Base-by-base conservation (phyloP, 1,140 invertebrate genomes). In the Macrotrachela quadricornifera region DNA sequence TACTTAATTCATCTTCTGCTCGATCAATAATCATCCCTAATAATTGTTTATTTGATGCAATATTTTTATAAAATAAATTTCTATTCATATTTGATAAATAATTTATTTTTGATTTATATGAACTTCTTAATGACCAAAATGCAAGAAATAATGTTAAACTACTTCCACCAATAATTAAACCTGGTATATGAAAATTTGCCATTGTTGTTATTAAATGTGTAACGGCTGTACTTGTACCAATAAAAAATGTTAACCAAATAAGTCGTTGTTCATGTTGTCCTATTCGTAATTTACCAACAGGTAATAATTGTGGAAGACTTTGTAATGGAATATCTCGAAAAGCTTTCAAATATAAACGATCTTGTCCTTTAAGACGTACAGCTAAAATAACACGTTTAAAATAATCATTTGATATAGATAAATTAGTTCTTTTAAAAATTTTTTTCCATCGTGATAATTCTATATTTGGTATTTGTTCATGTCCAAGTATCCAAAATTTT, bases 1-100 rank as follows among this genome's bases (percentile, higher is more conserved):
- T 69, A 30, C 66, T 64, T 39, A 58, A 62, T 46, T 69, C 67
- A 50, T 69, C 67, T 49, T 66, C 60, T 10, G 67, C 65, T 48
- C 65, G 48, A 49, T 67, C 64, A 10, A 69, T 63, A 40, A 69
- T 41, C 46, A 66, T 37, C 10, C 64, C 59, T 44, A 69, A 50
- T 41, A 67, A 58, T 11, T 64, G 62, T 16, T 61, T 54, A 54
- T 68, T 68, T 52, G 65, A 67, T 17, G 65, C 63, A 13, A 68
- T 54, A 49, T 64, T 68, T 52, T 68, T 68, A 56, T 58, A 67
- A 50, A 66, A 68, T 18, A 67, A 60, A 37, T 59, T 60, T 39
- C 62, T 57, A 16, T 59, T 59, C 21, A 66, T 49, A 37, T 65
- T 60, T 9, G 60, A 60, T 13, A 68, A 55, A 53, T 68, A 67